phyloP scores from a whole-genome alignment of 53 echinoderm and acorn worm genomes.

The Hippasteria phrygiana region DNA sequence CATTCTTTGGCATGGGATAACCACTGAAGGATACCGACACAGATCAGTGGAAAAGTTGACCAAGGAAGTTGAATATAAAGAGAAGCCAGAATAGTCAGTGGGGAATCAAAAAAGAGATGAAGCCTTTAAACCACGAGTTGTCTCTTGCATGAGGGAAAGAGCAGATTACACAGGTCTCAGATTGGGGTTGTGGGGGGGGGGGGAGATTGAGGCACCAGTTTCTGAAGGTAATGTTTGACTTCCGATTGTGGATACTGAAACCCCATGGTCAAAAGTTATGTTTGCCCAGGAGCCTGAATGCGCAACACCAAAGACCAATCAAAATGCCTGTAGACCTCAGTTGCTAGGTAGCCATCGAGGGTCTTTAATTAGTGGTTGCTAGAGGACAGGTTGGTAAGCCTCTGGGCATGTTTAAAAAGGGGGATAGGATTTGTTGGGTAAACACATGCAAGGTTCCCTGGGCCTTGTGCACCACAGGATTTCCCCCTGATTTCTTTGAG shows the following conservation, averaged over 20 bases:
- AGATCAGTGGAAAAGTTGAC: neutral
- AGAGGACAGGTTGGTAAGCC: slow-evolving; percentile 40
- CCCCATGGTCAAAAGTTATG: slow-evolving; percentile 28
- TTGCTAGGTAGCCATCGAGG: slow-evolving; percentile 40
- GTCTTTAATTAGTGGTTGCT: slow-evolving; percentile 66
- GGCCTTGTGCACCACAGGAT: slow-evolving; percentile 27
- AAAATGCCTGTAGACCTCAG: slow-evolving; percentile 26
- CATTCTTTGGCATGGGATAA: neutral
- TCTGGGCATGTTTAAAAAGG: slow-evolving; percentile 67
- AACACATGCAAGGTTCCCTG: slow-evolving; percentile 44
- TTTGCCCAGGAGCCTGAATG: slow-evolving; percentile 25
- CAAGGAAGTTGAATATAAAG: neutral
- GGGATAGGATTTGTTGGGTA: slow-evolving; percentile 39
- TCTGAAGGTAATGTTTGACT: too few relatives aligned
- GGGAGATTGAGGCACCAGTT: too few relatives aligned
- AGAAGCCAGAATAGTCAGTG: slow-evolving; percentile 9
- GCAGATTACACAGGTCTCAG: too few relatives aligned
- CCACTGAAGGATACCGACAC: neutral
- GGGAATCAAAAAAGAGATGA: neutral
- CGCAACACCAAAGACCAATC: slow-evolving; percentile 44
- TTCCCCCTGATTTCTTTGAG: slow-evolving; percentile 1
- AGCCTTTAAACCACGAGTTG: neutral
- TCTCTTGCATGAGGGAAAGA: too few relatives aligned
- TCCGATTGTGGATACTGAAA: neutral
- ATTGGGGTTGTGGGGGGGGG: too few relatives aligned